These are phyloP conservation scores for Notocelia uddmanniana DNA, from an alignment of 2,888 invertebrate genomes.

Conservation along the genomic window DNA sequence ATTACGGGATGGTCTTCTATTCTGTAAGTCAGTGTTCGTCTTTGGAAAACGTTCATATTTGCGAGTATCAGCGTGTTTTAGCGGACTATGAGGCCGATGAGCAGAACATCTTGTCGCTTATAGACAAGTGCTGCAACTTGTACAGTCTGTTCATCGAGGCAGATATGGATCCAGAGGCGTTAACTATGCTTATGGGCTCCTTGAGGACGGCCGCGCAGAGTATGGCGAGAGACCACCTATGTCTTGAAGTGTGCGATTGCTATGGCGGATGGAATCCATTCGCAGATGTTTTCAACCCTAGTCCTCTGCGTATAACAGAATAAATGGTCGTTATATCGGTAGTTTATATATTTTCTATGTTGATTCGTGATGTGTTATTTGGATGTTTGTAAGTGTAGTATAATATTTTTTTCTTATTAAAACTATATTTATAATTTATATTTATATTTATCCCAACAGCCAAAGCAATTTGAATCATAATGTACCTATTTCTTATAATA, in stretches of 20 bases:
- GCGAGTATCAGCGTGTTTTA: conserved; percentile 57
- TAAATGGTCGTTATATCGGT: conserved; percentile 4
- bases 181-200: conserved; percentile 56
- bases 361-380: conserved; percentile 8
- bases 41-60: conserved; percentile 62
- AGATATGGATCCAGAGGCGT: conserved; percentile 54
- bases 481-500: no score
- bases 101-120: conserved; percentile 50
- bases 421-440: background rate
- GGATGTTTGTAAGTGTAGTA: conserved; percentile 2
- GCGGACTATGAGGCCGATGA: conserved; percentile 45
- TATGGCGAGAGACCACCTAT: conserved; percentile 53
- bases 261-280: conserved; percentile 63
- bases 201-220: conserved; percentile 53
- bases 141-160: conserved; percentile 64
- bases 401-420: background rate
- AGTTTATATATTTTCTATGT: background rate
- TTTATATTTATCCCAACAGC: background rate
- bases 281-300: conserved; percentile 63
- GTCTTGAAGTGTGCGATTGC: conserved; percentile 58
- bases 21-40: conserved; percentile 54
- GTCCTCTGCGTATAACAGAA: conserved; percentile 57
- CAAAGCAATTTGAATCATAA: background rate
- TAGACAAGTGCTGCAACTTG: conserved; percentile 55
- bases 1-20: conserved; percentile 57